Base-by-base conservation (phyloP, 2,113 vertebrate genomes). In the Trogon surrucura region DNA sequence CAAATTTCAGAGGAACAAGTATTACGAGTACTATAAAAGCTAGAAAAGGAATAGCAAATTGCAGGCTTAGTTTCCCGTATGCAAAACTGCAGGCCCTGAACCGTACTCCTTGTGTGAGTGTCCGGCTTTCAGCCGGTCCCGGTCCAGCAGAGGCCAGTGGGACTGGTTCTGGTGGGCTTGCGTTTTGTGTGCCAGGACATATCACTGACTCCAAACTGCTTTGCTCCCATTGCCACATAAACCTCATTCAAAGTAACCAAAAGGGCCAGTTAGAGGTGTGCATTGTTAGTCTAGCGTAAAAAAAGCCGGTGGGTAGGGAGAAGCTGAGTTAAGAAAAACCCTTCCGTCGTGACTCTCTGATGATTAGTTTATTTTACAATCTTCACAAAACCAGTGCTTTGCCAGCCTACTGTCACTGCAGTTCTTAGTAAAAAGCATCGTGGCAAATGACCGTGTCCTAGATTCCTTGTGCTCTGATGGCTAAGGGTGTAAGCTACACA, bases 241-340 rank as follows among this genome's bases (percentile, higher is more conserved):
- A 98, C 97, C 97, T 98, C 99, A 98, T 99, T 99, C 98, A 99
- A 98, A 98, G 98, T 95, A 97, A 97, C 97, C 96, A 96, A 98
- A 98, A 97, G 98, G 97, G 97, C 98, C 98, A 93, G 96, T 94
- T 97, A 96, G 95, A 95, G 72, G 92, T 85, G 80, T 79, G 88
- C 92, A 96, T 95, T 96, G 94, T 87, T 89, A 88, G 89, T 95
- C 91, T 77, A 95, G 88, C 75, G 0, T 75, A 32, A 84, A 88
- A 92, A 72, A 92, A 95, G 87, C 73, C 26, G n/a, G 81, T 41
- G 67, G 70, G 72, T 18, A 89, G 81, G 91, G 85, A 82, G 41
- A 93, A 94, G 96, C 72, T 9, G 3, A 77, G 94, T 83, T 89
- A 92, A 88, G 85, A 75, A 73, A 83, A 95, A 91, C 70, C 83